phyloP scores from a whole-genome alignment of 2,797 vertebrate species.

The Mus caroli region DNA sequence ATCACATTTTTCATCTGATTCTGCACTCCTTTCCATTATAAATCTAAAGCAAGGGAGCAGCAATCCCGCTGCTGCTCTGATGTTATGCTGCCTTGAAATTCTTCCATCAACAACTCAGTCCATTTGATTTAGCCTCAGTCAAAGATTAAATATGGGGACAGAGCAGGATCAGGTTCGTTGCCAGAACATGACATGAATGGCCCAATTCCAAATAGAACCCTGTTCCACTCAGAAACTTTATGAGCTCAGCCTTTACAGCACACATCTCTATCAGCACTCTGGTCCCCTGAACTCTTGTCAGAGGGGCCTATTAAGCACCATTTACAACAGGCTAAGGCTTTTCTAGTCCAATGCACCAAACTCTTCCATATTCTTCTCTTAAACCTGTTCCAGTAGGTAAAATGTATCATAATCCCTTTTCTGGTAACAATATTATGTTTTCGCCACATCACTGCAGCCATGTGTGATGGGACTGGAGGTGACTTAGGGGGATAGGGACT shows the following conservation, averaged over 20 bases:
- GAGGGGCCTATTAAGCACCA: too few species aligned
- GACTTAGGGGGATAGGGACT: too few species aligned
- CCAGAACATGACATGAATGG: slow-evolving; percentile 1
- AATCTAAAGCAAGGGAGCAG: not conserved
- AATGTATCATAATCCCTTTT: not conserved
- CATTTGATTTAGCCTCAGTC: not conserved
- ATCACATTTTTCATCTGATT: not conserved
- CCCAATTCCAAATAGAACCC: not conserved
- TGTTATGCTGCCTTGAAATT: not conserved
- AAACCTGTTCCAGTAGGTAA: not conserved
- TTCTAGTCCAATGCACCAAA: not conserved
- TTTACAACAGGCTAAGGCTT: not conserved
- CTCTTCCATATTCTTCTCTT: not conserved
- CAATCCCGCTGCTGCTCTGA: not conserved
- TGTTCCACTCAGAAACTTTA: not conserved
- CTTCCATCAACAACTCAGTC: not conserved
- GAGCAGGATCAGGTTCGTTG: not conserved
- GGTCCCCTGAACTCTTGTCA: not conserved
- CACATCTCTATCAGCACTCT: not conserved
- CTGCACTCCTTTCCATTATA: not conserved
- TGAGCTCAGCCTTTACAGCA: not conserved
- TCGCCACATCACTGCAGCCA: not conserved
- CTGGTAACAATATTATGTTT: not conserved
- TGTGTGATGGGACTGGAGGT: not conserved
- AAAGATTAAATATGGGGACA: not conserved